Percentiles rank a stretch among this genome's conserved stretches.
phyloP scores from a whole-genome alignment of 2,888 invertebrate genomes.

The Unio pictorum region DNA sequence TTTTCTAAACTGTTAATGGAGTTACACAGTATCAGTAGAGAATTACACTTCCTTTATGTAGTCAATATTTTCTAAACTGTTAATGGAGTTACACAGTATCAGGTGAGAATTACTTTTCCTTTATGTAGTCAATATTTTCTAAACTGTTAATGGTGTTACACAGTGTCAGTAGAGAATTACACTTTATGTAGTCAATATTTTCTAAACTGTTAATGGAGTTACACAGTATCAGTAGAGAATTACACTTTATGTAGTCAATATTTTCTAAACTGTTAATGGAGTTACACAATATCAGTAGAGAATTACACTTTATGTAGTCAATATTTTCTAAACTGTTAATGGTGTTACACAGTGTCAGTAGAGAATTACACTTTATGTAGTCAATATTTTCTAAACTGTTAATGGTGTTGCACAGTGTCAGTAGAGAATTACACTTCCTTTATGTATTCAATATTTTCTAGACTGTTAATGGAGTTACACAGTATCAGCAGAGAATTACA shows the following conservation, averaged over 20 bases:
- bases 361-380: too few relatives aligned
- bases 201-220: not conserved
- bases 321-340: not conserved
- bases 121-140: too few relatives aligned
- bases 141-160: not conserved
- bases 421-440: too few relatives aligned
- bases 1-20: not conserved
- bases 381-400: too few relatives aligned
- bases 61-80: too few relatives aligned
- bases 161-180: constrained; percentile 42
- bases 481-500: too few relatives aligned
- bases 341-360: constrained; percentile 43
- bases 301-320: too few relatives aligned
- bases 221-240: not conserved
- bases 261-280: not conserved
- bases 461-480: too few relatives aligned
- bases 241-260: too few relatives aligned
- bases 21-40: not conserved
- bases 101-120: not conserved
- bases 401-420: constrained; percentile 44
- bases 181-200: too few relatives aligned
- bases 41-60: too few relatives aligned
- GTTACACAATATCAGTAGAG: not conserved
- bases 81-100: not conserved
- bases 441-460: too few relatives aligned